Evolutionary conservation across 2,888 invertebrate genomes (phyloP).

Genomic region (Pediacus dermestoides): DNA sequence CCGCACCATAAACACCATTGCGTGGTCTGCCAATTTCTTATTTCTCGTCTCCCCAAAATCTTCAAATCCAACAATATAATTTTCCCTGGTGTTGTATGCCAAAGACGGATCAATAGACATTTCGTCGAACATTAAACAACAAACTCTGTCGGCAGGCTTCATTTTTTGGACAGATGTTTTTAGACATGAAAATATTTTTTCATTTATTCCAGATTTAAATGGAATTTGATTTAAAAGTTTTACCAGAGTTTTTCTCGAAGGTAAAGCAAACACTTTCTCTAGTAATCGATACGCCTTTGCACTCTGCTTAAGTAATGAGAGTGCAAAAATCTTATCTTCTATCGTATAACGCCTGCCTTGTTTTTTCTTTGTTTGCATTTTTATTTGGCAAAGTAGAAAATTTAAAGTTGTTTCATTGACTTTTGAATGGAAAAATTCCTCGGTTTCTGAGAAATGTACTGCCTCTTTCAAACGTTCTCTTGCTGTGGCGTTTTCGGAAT

Average conservation of each 20-base stretch:
- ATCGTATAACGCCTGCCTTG: conserved; percentile 11
- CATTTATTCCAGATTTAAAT: conserved; percentile 2
- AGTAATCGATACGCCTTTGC: conserved; percentile 8
- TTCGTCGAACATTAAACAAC: conserved; percentile 4
- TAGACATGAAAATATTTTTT: neutral
- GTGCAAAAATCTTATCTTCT: conserved; percentile 12
- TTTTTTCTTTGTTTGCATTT: conserved; percentile 4
- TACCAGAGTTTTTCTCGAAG: conserved; percentile 11
- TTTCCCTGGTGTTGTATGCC: neutral
- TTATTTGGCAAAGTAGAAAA: neutral
- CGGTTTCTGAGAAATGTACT: neutral
- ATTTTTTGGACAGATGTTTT: neutral
- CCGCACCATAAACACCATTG: conserved; percentile 8
- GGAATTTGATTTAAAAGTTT: conserved; percentile 1
- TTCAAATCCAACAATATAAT: neutral
- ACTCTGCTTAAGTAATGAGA: conserved; percentile 11
- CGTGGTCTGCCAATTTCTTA: conserved; percentile 4
- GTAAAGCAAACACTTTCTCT: conserved; percentile 14
- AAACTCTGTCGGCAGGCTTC: neutral
- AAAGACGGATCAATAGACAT: conserved; percentile 2
- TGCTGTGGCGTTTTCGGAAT: neutral
- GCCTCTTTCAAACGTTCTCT: conserved; percentile 1
- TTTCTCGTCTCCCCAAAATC: neutral
- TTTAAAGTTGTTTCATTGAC: neutral
- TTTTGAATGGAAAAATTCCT: neutral